phyloP scores from a whole-genome alignment of 2,888 invertebrate species.

The Epiblema foenella region DNA sequence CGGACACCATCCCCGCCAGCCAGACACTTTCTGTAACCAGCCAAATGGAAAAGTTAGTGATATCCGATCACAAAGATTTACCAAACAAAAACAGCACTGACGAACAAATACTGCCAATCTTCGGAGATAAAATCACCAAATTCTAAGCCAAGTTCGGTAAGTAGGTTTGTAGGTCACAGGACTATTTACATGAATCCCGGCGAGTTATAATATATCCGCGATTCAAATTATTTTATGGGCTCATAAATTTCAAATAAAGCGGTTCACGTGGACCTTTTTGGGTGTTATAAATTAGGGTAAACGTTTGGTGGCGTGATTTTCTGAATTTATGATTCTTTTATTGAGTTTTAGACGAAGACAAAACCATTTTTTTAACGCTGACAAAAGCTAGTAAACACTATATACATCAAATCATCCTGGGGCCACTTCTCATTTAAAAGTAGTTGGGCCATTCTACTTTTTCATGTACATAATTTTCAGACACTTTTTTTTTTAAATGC shows the following conservation, averaged over 20 bases:
- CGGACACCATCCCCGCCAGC: constrained; percentile 1
- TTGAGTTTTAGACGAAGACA: neutral
- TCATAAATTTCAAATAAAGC: constrained; percentile 42
- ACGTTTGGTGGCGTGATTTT: constrained; percentile 18
- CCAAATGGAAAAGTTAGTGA: constrained; percentile 29
- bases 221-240: constrained; percentile 40
- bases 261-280: constrained; percentile 35
- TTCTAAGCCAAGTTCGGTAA: constrained; percentile 49
- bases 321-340: constrained; percentile 4
- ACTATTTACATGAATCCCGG: constrained; percentile 47
- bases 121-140: constrained; percentile 24
- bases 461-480: no score
- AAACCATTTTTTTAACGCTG: no score
- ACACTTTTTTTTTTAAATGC: no score
- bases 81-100: constrained; percentile 23
- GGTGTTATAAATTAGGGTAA: constrained; percentile 25
- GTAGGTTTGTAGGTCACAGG: constrained; percentile 74
- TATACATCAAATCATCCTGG: no score
- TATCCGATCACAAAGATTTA: constrained; percentile 26
- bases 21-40: constrained; percentile 1
- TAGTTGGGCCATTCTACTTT: no score
- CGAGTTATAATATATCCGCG: neutral
- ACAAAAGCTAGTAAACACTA: no score
- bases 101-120: constrained; percentile 27
- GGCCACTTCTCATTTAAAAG: no score